Evolutionary conservation across 2,113 vertebrate genomes (phyloP).

Genomic region (Caranx ignobilis): DNA sequence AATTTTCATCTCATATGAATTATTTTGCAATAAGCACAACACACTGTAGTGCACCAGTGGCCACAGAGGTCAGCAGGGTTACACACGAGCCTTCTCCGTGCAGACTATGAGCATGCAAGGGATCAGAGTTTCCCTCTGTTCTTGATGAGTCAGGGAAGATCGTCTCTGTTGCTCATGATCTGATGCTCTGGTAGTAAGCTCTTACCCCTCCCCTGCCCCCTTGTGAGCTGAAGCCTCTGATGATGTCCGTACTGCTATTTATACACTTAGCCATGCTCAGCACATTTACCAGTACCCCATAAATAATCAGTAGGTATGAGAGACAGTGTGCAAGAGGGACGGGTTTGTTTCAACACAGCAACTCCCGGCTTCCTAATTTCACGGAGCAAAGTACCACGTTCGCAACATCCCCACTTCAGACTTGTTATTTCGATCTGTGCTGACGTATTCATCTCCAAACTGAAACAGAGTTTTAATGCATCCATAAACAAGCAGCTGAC

Average conservation of each 20-base stretch:
- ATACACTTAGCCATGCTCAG: conserved; percentile 75
- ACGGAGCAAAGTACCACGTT: background rate
- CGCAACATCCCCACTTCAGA: background rate
- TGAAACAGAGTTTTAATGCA: conserved; percentile 35
- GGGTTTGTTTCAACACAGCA: conserved; percentile 60
- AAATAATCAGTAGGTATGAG: conserved; percentile 75
- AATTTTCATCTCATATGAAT: conserved; percentile 53
- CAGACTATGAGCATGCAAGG: conserved; percentile 15
- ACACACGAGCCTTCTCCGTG: conserved; percentile 9
- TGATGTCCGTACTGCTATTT: conserved; percentile 76
- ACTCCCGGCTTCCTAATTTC: conserved; percentile 40
- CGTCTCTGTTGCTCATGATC: conserved; percentile 60
- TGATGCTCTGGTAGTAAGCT: conserved; percentile 63
- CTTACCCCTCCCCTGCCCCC: conserved; percentile 36
- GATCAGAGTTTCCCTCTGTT: conserved; percentile 57
- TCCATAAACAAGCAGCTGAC: conserved; percentile 39
- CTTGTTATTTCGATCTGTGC: background rate
- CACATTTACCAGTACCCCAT: conserved; percentile 73
- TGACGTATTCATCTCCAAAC: conserved; percentile 11
- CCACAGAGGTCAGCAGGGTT: conserved; percentile 54
- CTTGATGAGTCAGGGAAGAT: conserved; percentile 69
- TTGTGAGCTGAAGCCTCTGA: conserved; percentile 62
- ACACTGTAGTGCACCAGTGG: conserved; percentile 19
- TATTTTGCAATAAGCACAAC: conserved; percentile 45
- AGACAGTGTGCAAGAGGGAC: conserved; percentile 34